These are phyloP conservation scores for Gonioctena quinquepunctata DNA, from an alignment of 1,140 invertebrate genomes.

Conservation along the genomic window DNA sequence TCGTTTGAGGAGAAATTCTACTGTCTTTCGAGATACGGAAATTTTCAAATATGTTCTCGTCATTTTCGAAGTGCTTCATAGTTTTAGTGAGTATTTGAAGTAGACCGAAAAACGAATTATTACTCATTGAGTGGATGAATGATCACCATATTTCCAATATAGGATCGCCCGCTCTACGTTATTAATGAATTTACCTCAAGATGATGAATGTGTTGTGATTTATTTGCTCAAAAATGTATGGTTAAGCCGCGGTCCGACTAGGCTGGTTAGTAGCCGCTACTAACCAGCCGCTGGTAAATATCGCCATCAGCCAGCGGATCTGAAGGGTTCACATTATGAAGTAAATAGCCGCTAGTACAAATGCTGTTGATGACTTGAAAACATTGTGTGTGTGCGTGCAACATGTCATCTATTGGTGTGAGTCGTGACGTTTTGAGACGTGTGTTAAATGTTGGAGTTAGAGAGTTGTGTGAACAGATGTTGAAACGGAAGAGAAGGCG, in stretches of 20 bases:
- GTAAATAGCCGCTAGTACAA: not conserved
- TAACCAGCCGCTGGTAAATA: not conserved
- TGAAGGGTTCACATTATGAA: not conserved
- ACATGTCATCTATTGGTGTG: not conserved
- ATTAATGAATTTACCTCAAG: too few relatives aligned
- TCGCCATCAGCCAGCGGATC: constrained; percentile 2
- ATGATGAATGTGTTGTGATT: too few relatives aligned
- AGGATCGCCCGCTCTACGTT: too few relatives aligned
- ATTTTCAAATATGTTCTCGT: too few relatives aligned
- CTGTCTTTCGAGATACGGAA: not conserved
- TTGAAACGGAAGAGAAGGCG: not conserved
- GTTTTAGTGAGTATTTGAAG: too few relatives aligned
- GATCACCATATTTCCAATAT: too few relatives aligned
- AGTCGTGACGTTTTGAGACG: not conserved
- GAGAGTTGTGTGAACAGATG: not conserved
- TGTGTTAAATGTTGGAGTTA: not conserved
- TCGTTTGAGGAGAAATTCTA: not conserved
- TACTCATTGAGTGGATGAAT: too few relatives aligned
- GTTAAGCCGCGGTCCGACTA: not conserved
- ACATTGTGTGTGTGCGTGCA: not conserved
- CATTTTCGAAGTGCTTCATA: too few relatives aligned
- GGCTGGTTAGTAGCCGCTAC: not conserved
- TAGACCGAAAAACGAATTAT: too few relatives aligned
- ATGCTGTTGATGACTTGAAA: not conserved
- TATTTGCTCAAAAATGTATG: too few relatives aligned